A percentile compares a stretch with the other conserved stretches of the same genome.
Conservation (phyloP, 2,888 invertebrate species). For the Sialis fuliginosa region DNA sequence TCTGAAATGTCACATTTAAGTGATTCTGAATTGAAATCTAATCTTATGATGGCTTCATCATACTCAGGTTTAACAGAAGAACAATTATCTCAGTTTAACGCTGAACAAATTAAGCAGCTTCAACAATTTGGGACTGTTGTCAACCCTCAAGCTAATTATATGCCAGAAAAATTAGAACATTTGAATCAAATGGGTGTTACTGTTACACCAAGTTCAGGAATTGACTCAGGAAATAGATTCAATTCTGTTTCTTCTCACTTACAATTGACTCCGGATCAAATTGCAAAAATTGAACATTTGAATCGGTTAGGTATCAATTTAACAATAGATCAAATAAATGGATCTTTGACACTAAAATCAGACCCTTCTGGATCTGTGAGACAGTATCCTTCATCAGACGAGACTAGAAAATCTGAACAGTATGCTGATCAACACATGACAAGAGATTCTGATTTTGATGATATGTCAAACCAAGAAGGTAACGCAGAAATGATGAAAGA, state of each 20-base stretch:
- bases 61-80: neutral
- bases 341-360: neutral
- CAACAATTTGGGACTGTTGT: neutral
- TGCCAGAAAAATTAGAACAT: neutral
- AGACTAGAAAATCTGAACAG: neutral
- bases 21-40: neutral
- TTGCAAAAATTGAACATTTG: slow-evolving; percentile 4
- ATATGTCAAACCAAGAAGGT: neutral
- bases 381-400: neutral
- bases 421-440: neutral
- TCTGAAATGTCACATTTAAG: neutral
- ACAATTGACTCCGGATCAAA: slow-evolving; percentile 3
- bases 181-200: neutral
- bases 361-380: neutral
- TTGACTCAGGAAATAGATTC: neutral
- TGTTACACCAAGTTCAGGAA: neutral
- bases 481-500: neutral
- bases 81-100: neutral
- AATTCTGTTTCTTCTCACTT: neutral
- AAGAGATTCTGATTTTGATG: neutral
- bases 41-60: neutral
- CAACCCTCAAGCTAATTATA: neutral
- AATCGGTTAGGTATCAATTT: slow-evolving; percentile 5
- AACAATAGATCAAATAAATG: slow-evolving; percentile 4
- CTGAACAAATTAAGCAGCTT: neutral